Evolutionary conservation across 1,140 invertebrate genomes (phyloP), one percentile per base, ranked within the genome.

Genomic region (Procambarus virginalis): DNA sequence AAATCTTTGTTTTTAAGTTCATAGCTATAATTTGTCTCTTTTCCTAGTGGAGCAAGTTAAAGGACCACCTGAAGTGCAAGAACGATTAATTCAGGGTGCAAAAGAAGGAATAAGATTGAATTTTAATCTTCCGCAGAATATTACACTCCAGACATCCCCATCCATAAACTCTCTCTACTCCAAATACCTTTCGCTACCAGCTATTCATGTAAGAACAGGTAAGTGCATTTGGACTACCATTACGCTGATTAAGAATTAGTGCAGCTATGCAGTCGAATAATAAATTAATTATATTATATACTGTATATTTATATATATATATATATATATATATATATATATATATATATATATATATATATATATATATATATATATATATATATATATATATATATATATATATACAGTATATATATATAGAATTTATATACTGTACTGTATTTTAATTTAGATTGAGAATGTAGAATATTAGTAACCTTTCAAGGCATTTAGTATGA

Each of bases 51-150:
- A 89, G 22, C 81, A 84, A 84, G 88, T 84, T 4, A 89, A 89
- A 82, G 88, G 88, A 20, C 51, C 88, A 58, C 81, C 73, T 76
- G 88, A 89, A 45, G 75, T 89, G 45, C 88, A 89, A 78, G 88
- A 89, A 51, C 76, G 82, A 89, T 49, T 89, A 79, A 89, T 89
- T 22, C 88, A 79, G 48, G 82, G 88, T 70, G 88, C 88, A n/a
- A 77, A 76, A 68, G 81, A 79, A 45, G 81, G 76, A 76, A 70
- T 60, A 12, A 64, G 75, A 68, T 75, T 84, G 17, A 84, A 82
- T 22, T 89, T 89, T 58, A 89, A 89, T 68, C 45, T 89, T 14
- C 82, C 70, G 5, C 51, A 89, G 46, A 89, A 45, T 49, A 48
- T 89, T n/a, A 89, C 60, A 22, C 81, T 89, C 8, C 88, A 84